phyloP scores from a whole-genome alignment of 2,113 vertebrate genomes.

The Bufo bufo region DNA sequence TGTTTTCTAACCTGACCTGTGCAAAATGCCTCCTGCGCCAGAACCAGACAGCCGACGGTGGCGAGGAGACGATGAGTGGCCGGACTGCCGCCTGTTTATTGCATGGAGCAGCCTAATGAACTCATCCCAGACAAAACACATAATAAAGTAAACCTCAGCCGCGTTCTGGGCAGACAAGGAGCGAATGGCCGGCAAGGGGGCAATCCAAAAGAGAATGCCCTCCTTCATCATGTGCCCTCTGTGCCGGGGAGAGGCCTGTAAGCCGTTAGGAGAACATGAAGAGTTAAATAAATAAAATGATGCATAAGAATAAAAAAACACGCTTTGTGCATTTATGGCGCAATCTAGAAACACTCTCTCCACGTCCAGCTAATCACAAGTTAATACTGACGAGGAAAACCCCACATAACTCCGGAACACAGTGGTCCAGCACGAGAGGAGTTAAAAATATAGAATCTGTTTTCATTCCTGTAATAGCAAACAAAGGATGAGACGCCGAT shows the following conservation, averaged over 20 bases:
- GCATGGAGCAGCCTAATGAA: slow-evolving; percentile 35
- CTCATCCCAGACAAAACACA: background rate
- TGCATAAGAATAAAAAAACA: slow-evolving; percentile 41
- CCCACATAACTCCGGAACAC: slow-evolving; percentile 64
- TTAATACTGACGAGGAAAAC: slow-evolving; percentile 78
- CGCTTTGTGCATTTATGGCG: slow-evolving; percentile 70
- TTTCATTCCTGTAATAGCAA: slow-evolving; percentile 67
- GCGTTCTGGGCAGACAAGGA: background rate
- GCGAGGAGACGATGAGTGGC: background rate
- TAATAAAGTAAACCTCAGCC: background rate
- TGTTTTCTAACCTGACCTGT: slow-evolving; percentile 34
- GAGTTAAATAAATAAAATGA: slow-evolving; percentile 78
- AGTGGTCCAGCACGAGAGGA: slow-evolving; percentile 61
- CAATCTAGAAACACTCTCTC: slow-evolving; percentile 71
- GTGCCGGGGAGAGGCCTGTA: background rate
- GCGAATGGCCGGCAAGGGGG: background rate
- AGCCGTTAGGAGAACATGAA: slow-evolving; percentile 56
- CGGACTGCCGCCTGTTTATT: slow-evolving; percentile 29
- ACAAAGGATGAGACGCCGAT: slow-evolving; percentile 61
- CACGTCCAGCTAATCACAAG: slow-evolving; percentile 65
- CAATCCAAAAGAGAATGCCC: slow-evolving; percentile 1
- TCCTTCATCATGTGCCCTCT: slow-evolving; percentile 3
- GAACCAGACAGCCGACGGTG: background rate
- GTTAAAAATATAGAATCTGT: slow-evolving; percentile 38
- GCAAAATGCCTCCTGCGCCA: slow-evolving; percentile 41